Percentiles rank a stretch among this genome's conserved stretches.
Conservation (phyloP, 1,140 invertebrate species). For the Lepidotrigona ventralis region DNA sequence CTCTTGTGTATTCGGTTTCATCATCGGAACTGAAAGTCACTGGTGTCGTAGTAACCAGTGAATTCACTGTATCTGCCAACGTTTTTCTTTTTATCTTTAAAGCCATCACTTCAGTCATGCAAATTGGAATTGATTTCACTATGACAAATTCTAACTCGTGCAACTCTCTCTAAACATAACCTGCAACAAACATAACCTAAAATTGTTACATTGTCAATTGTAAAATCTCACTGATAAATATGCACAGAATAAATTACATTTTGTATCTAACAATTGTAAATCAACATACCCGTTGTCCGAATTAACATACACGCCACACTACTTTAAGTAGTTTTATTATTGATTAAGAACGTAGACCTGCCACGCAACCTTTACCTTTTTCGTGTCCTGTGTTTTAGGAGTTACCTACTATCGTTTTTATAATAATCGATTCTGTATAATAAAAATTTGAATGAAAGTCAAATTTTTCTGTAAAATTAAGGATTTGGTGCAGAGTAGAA, state of each 20-base stretch:
- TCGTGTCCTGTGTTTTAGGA: no score
- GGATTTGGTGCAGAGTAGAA: no score
- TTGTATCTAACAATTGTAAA: not conserved
- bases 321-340: no score
- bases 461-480: no score
- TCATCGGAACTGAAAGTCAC: conserved; percentile 77
- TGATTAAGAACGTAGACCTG: no score
- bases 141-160: conserved; percentile 14
- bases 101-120: conserved; percentile 57
- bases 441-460: no score
- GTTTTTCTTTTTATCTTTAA: conserved; percentile 65
- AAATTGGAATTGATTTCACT: not conserved
- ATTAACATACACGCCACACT: not conserved
- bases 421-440: no score
- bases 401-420: no score
- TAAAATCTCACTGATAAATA: not conserved
- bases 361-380: no score
- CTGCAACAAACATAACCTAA: conserved; percentile 9
- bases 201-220: not conserved
- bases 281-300: not conserved
- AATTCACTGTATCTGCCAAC: conserved; percentile 83
- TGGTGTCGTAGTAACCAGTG: conserved; percentile 81
- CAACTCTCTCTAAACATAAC: conserved; percentile 34
- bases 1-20: conserved; percentile 81
- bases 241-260: not conserved